These are phyloP conservation scores for Fulica atra DNA, from an alignment of 2,113 vertebrate species.

Conservation along the genomic window DNA sequence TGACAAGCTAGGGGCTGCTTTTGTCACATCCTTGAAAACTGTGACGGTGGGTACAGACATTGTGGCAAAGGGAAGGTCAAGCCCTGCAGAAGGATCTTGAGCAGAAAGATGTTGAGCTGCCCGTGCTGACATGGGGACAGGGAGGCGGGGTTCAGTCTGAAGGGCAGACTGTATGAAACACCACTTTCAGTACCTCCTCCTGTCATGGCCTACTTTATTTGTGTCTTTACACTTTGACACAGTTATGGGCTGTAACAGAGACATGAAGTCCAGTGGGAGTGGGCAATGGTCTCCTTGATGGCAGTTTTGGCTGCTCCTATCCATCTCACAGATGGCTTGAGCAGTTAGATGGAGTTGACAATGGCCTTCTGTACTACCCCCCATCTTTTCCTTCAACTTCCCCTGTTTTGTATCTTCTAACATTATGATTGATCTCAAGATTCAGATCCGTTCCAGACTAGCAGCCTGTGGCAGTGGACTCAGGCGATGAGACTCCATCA, in stretches of 20 bases:
- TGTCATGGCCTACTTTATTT: background rate
- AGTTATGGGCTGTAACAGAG: background rate
- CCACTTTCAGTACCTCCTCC: background rate
- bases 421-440: background rate
- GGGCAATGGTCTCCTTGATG: background rate
- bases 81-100: background rate
- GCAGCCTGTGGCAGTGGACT: background rate
- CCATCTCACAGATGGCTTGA: background rate
- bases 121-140: rapidly evolving
- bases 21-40: background rate
- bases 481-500: background rate
- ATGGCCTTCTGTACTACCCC: background rate
- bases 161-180: background rate
- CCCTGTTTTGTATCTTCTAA: background rate
- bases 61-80: background rate
- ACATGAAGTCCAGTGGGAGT: background rate
- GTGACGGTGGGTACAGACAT: background rate
- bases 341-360: background rate
- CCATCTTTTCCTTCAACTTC: background rate
- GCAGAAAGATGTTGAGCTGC: background rate
- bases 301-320: background rate
- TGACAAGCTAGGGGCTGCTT: background rate
- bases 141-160: background rate
- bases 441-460: background rate
- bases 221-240: rapidly evolving